Percentiles rank a stretch among this genome's conserved stretches.
Evolutionary conservation across 2,797 vertebrate species (phyloP).

Genomic region (Notamacropus eugenii): DNA sequence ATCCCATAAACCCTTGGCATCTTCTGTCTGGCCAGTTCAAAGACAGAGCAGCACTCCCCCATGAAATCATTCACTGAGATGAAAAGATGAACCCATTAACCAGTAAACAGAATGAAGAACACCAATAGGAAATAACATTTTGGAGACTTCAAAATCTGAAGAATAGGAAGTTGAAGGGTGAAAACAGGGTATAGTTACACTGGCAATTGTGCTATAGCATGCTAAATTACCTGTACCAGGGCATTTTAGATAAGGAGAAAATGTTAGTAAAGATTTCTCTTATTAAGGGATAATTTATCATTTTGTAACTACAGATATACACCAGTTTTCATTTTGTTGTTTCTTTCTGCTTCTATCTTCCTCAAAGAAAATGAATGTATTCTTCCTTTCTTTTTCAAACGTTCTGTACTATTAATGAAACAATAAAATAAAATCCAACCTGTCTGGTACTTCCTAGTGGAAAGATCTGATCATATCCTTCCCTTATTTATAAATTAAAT

Average conservation of each 20-base stretch:
- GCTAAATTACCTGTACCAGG: neutral
- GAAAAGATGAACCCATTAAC: neutral
- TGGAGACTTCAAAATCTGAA: too few species aligned
- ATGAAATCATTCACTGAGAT: slow-evolving; percentile 51
- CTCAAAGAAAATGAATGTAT: neutral
- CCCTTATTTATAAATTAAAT: neutral
- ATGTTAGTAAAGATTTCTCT: neutral
- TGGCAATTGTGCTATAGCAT: too few species aligned
- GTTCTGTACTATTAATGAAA: neutral
- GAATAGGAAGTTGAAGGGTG: too few species aligned
- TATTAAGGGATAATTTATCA: neutral
- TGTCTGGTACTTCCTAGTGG: neutral
- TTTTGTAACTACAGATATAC: neutral
- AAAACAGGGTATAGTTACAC: too few species aligned
- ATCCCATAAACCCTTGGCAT: neutral
- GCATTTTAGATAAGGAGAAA: neutral
- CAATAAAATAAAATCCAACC: neutral
- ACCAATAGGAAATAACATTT: neutral
- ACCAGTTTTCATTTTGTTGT: neutral
- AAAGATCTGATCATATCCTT: neutral
- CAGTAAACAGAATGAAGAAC: neutral
- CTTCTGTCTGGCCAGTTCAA: neutral
- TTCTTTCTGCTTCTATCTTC: neutral
- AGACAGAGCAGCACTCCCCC: neutral
- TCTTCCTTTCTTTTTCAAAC: neutral